Conservation (phyloP, 2,888 invertebrate species). For the Agriotes lineatus region DNA sequence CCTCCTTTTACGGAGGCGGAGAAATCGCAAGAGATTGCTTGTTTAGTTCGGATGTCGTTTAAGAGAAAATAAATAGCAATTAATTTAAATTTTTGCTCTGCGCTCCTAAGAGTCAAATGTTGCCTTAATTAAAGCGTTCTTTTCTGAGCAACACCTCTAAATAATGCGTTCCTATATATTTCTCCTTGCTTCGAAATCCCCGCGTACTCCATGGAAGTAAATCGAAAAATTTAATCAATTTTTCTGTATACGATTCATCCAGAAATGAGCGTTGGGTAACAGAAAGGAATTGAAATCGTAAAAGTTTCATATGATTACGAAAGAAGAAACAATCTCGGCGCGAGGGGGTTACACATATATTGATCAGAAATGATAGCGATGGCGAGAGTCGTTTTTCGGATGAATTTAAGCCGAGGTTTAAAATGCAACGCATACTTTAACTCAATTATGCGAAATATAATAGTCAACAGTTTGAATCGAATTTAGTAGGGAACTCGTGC, state of each 20-base stretch:
- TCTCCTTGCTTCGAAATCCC: neutral
- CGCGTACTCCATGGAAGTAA: neutral
- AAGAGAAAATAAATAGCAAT: too few species aligned
- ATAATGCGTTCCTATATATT: too few species aligned
- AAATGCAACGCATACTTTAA: conserved; percentile 34
- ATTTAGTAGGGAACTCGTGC: conserved; percentile 39
- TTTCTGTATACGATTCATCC: neutral
- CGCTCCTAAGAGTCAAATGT: neutral
- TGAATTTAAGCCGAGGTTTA: neutral
- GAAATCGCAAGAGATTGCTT: too few species aligned
- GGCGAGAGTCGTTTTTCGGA: neutral
- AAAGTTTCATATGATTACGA: neutral
- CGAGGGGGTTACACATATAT: neutral
- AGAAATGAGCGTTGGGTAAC: neutral
- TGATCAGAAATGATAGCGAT: neutral
- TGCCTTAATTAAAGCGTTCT: neutral
- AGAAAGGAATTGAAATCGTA: neutral
- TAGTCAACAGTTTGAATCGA: conserved; percentile 42
- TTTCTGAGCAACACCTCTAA: neutral
- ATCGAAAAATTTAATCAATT: neutral
- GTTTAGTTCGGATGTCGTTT: too few species aligned
- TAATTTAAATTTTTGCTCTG: too few species aligned
- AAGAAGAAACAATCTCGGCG: neutral
- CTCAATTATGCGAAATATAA: conserved; percentile 43
- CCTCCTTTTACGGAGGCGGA: too few species aligned